phyloP scores from a whole-genome alignment of 2,888 invertebrate species.

The Stomorhina lunata region DNA sequence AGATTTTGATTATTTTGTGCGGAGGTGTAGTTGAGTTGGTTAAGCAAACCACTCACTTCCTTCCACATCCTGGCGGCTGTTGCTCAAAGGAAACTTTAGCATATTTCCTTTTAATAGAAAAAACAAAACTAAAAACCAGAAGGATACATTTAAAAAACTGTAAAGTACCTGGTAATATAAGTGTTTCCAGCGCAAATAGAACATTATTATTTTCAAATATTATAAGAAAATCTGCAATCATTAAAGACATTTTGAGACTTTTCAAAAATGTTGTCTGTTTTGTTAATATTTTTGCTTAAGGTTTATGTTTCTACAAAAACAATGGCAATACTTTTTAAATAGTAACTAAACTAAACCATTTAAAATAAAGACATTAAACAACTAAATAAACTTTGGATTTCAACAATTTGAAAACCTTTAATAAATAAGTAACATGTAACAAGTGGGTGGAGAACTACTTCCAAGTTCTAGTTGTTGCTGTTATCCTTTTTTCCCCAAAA shows the following conservation, averaged over 20 bases:
- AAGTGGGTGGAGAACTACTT: too few relatives aligned
- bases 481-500: background rate
- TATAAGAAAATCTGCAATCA: too few relatives aligned
- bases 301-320: too few relatives aligned
- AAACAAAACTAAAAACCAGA: background rate
- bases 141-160: background rate
- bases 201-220: too few relatives aligned
- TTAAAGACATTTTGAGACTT: too few relatives aligned
- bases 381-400: conserved; percentile 20
- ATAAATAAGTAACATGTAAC: conserved; percentile 27
- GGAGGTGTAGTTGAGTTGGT: conserved; percentile 1
- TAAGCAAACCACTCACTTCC: conserved; percentile 39
- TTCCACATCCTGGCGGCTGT: conserved; percentile 6
- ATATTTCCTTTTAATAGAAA: conserved; percentile 3
- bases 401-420: conserved; percentile 14
- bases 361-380: conserved; percentile 33
- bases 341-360: background rate
- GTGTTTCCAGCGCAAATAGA: background rate
- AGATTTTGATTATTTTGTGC: conserved; percentile 4
- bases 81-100: conserved; percentile 24
- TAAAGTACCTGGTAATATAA: background rate
- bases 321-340: too few relatives aligned
- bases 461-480: background rate
- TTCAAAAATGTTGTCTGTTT: too few relatives aligned
- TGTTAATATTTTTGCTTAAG: too few relatives aligned